A percentile compares a stretch with the other conserved stretches of the same genome.
These are phyloP conservation scores for Nansenia antarctica DNA, from an alignment of 2,113 vertebrate species.

Conservation along the genomic window DNA sequence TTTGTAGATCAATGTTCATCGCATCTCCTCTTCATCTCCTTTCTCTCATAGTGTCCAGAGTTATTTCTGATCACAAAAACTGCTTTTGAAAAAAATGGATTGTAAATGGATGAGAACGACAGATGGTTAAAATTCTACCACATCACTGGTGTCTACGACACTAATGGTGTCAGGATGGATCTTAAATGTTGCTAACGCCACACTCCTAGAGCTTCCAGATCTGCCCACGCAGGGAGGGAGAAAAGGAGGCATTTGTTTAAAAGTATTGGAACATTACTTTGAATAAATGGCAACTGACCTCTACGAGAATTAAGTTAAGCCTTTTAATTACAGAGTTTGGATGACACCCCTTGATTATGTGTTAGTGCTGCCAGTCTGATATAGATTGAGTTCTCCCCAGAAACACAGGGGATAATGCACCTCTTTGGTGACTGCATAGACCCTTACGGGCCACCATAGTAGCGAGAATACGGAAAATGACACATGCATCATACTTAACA, in stretches of 20 bases:
- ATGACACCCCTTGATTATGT: constrained; percentile 62
- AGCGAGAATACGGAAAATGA: constrained; percentile 25
- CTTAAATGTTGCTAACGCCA: neutral
- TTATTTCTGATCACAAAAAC: neutral
- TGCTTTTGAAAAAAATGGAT: too few species aligned
- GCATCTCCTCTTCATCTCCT: neutral
- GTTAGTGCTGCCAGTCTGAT: constrained; percentile 57
- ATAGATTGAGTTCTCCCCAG: constrained; percentile 49
- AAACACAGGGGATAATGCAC: constrained; percentile 48
- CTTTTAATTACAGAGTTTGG: constrained; percentile 60
- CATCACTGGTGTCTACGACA: too few species aligned
- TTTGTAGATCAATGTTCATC: neutral
- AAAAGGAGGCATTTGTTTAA: constrained; percentile 2
- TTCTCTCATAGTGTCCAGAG: neutral
- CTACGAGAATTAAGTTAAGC: constrained; percentile 59
- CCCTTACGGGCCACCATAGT: constrained; percentile 12
- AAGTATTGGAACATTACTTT: constrained; percentile 25
- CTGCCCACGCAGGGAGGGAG: neutral
- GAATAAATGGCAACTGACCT: constrained; percentile 55
- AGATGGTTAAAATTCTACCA: too few species aligned
- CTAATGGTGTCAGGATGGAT: neutral
- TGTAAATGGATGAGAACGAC: too few species aligned
- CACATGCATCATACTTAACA: constrained; percentile 28
- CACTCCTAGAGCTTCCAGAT: neutral
- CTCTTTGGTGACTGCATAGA: constrained; percentile 39